Evolutionary conservation across 2,113 vertebrate species (phyloP).

Genomic region (Alligator sinensis): DNA sequence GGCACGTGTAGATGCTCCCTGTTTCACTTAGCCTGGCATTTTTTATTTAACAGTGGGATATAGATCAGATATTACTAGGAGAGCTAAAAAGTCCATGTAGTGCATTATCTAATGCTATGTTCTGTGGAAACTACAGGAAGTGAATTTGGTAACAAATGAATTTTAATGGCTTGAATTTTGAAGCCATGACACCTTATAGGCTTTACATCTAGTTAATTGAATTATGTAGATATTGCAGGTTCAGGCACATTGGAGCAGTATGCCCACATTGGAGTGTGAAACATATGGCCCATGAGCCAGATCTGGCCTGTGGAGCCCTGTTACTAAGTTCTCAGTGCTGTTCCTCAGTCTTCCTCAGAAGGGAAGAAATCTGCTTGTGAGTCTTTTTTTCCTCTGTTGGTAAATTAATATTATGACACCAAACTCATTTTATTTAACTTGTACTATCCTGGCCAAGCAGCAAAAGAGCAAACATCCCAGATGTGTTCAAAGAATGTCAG

Average conservation of each 20-base stretch:
- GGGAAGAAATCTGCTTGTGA: neutral
- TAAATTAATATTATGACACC: neutral
- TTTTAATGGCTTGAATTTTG: too few relatives aligned
- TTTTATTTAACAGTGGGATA: constrained; percentile 28
- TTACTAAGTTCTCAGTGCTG: too few relatives aligned
- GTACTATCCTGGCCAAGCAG: neutral
- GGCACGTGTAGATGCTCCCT: too few relatives aligned
- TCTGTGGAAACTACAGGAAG: neutral
- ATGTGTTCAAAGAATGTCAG: neutral
- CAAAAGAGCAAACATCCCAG: neutral
- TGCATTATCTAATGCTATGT: neutral
- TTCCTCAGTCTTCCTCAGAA: neutral
- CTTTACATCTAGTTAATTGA: too few relatives aligned
- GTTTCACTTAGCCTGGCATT: neutral
- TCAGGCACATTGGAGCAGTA: too few relatives aligned
- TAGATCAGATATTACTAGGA: neutral
- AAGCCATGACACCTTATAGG: too few relatives aligned
- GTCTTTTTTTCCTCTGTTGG: neutral
- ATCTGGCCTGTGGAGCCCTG: too few relatives aligned
- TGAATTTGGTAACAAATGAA: neutral
- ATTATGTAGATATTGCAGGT: too few relatives aligned
- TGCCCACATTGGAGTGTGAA: too few relatives aligned
- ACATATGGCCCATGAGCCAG: too few relatives aligned
- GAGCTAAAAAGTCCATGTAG: neutral
- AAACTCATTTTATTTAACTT: too few relatives aligned